These are phyloP conservation scores for Camptogramma bilineatum DNA, from an alignment of 2,888 invertebrate species.

Conservation along the genomic window DNA sequence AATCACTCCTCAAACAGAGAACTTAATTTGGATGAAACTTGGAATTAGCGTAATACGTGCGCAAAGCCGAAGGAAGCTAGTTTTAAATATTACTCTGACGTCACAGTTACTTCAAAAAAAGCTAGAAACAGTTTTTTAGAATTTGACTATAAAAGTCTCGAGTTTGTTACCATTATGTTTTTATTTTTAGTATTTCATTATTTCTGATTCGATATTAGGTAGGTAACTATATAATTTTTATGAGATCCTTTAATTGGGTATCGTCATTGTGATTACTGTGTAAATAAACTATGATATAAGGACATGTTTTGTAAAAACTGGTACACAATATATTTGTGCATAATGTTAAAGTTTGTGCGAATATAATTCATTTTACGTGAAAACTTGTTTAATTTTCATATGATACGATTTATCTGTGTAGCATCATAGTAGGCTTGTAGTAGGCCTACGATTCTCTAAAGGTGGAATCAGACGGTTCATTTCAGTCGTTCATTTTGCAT, in stretches of 20 bases:
- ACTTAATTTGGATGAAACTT: too few relatives aligned
- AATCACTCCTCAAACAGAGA: too few relatives aligned
- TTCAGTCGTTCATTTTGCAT: too few relatives aligned
- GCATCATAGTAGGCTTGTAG: neutral
- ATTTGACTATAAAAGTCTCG: neutral
- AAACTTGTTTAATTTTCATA: constrained; percentile 28
- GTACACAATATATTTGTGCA: constrained; percentile 61
- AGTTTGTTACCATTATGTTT: constrained; percentile 9
- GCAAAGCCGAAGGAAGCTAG: too few relatives aligned
- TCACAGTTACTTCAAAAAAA: too few relatives aligned
- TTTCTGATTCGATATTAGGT: constrained; percentile 28
- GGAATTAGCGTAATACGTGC: too few relatives aligned
- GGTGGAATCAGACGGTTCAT: too few relatives aligned
- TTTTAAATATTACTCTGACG: too few relatives aligned
- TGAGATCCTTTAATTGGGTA: constrained; percentile 39
- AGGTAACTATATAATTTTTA: constrained; percentile 21
- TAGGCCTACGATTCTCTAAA: too few relatives aligned
- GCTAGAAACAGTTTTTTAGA: neutral
- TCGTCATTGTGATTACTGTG: constrained; percentile 58
- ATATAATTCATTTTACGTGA: constrained; percentile 69
- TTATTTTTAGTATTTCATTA: constrained; percentile 8
- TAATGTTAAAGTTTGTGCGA: constrained; percentile 74
- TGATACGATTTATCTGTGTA: neutral
- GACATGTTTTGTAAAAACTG: constrained; percentile 64
- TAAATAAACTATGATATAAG: constrained; percentile 58